Evolutionary conservation across 2,888 invertebrate species (phyloP), one percentile per base, ranked within the genome.

Genomic region (Physocephala rufipes): DNA sequence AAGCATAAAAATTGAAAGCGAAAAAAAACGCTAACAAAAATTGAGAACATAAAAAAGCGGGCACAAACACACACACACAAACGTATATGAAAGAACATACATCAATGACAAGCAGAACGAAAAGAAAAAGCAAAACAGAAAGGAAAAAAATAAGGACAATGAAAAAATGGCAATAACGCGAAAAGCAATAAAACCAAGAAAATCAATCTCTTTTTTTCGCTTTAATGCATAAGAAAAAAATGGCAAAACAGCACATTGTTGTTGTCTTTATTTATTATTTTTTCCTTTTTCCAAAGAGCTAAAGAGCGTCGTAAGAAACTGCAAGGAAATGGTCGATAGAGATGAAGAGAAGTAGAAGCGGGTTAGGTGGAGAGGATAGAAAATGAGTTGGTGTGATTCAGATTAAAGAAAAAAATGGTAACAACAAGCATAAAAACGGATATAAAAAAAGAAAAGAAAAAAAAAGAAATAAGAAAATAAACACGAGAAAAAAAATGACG

Each of bases 191-290:
- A 58, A 67, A 71, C 51, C 53, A 58, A 67, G 26, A 66, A 71
- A 47, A 71, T 67, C 53, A 68, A 68, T 68, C 68, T 68, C 62
- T 62, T 68, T 67, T 67, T 65, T 24, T 66, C 16, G 16, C 19
- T 28, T 19, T 7, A 28, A n/a, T 47, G 16, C 59, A 26, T 72
- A 78, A 80, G 79, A 79, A 81, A 71, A 81, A 68, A 72, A 78
- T 78, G 79, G 79, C 78, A 80, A 78, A 79, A 78, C 45, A 43
- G 36, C 62, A 24, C 43, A 53, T 36, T 70, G 16, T 49, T 49
- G 49, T 49, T 49, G 49, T 49, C 16, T 7, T 36, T 36, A 9
- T 36, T 36, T 4, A n/a, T n/a, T n/a, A n/a, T n/a, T 36, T 36
- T 4, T 36, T 36, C 5, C 9, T 36, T 4, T 36, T 36, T 36